Percentiles rank a stretch among this genome's conserved stretches.
Evolutionary conservation across 2,113 vertebrate genomes (phyloP).

Genomic region (Oncorhynchus mykiss): DNA sequence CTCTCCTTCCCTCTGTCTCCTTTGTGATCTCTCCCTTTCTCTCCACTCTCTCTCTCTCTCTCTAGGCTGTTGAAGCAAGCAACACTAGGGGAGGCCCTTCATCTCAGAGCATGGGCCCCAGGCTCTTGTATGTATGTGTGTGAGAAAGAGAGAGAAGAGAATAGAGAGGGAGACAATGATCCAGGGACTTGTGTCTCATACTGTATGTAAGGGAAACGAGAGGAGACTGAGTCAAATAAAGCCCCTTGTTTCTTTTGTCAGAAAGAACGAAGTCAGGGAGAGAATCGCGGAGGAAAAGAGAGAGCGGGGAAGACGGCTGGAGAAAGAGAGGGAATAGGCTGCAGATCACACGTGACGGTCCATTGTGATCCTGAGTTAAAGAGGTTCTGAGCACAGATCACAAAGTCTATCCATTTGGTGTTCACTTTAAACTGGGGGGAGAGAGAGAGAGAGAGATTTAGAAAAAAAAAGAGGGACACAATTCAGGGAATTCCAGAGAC

Average conservation of each 20-base stretch:
- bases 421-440: conserved; percentile 32
- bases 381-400: conserved; percentile 54
- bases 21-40: conserved; percentile 47
- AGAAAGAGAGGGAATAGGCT: background rate
- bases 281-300: background rate
- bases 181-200: background rate
- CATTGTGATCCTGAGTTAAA: conserved; percentile 65
- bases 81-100: conserved; percentile 45
- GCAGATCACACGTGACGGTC: conserved; percentile 61
- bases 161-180: background rate
- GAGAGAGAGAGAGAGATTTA: conserved; percentile 30
- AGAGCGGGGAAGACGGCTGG: conserved; percentile 15
- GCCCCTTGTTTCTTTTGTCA: conserved; percentile 3
- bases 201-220: background rate
- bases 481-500: conserved; percentile 72
- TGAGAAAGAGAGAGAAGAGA: background rate
- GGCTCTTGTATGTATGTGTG: conserved; percentile 67
- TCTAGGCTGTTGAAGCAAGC: conserved; percentile 5
- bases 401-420: conserved; percentile 70
- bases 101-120: conserved; percentile 64
- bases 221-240: background rate
- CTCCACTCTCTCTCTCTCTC: conserved; percentile 57
- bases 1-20: conserved; percentile 60
- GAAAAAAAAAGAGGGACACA: conserved; percentile 37
- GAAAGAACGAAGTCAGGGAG: conserved; percentile 23